Base-by-base conservation (phyloP, 2,888 invertebrate species). In the Polyploca ridens region DNA sequence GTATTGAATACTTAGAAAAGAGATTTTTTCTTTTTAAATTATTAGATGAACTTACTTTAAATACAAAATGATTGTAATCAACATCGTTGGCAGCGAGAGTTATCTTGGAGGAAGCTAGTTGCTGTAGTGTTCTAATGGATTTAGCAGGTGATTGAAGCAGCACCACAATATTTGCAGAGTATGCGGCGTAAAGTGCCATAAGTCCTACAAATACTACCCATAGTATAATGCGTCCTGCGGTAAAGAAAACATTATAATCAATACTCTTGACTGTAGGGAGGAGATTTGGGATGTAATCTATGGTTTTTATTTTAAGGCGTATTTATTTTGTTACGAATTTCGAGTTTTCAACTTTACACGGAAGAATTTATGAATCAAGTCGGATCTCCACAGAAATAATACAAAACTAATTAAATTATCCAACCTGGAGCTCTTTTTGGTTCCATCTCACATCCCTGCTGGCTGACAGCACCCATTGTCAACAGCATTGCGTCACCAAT, bases 111-210 rank as follows among this genome's bases (percentile, higher is more conserved):
- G 89, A 73, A 0, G 94, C 84, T 16, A 96, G 90, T 71, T 96
- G 95, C 0, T 91, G 82, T 13, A 95, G 69, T 0, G 92, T 95
- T 54, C 86, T 90, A 63, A 96, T 95, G 61, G 95, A 94, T 64
- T 91, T 87, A 0, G 96, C 95, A 0, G 96, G 95, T 0, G 96
- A 95, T 75, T 96, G 96, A 5, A 96, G 90, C 11, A 96, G 85
- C 7, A 96, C 96, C 1, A 96, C 96, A 59, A 96, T 96, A 80
- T 95, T 96, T 0, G 96, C 96, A 0, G 96, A 95, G 78, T 96
- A 96, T 0, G 96, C 95, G 0, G 95, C 95, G 81, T 96, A 96
- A 16, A 96, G 81, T 63, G 95, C 94, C 94, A 95, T 94, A 16
- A 94, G 81, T 0, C 91, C 85, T 2, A 81, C 76, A 68, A 90